Base-by-base conservation (phyloP, 2,888 invertebrate species). In the Leptinotarsa haldemani region DNA sequence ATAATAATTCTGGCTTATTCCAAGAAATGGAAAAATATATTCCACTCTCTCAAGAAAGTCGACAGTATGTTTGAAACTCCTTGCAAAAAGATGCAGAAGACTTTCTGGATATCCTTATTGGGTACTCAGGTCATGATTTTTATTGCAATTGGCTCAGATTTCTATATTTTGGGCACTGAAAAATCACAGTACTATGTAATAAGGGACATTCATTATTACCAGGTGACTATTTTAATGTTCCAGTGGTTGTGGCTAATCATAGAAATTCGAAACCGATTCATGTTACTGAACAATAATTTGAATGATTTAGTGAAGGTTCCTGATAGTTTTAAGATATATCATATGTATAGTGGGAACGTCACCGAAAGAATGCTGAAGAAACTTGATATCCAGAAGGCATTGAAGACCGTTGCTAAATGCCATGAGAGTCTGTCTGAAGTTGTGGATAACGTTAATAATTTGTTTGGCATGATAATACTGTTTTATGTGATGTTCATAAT, bases 251-350 rank as follows among this genome's bases (percentile, higher is more conserved):
- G 61, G 61, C 4, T 61, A 9, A 30, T 4, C 16, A 61, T 40
- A 61, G 61, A 61, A 61, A n/a, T 30, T 40, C 61, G 61, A n/a
- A 61, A 40, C 18, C 25, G 61, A 30, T 61, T 61, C n/a, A 40
- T 9, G 9, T 16, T 25, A 30, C 61, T 61, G 30, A 61, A 61
- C 4, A 61, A 61, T n/a, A 61, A 30, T n/a, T 40, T 61, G 9
- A n/a, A 40, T 0, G n/a, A 61, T 25, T 61, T 12, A n/a, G 4
- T 61, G 61, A n/a, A 40, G 30, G 30, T 61, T 7, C 40, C 18
- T 2, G 9, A n/a, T 61, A 5, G 16, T n/a, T n/a, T 16, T 0
- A 30, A 61, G 7, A 61, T 61, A 61, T 61, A 18, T 4, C 61
- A 40, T 61, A n/a, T 16, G n/a, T 40, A 61, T 61, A 40, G n/a